Evolutionary conservation across 2,888 invertebrate genomes (phyloP).

Genomic region (Eristalinus aeneus): DNA sequence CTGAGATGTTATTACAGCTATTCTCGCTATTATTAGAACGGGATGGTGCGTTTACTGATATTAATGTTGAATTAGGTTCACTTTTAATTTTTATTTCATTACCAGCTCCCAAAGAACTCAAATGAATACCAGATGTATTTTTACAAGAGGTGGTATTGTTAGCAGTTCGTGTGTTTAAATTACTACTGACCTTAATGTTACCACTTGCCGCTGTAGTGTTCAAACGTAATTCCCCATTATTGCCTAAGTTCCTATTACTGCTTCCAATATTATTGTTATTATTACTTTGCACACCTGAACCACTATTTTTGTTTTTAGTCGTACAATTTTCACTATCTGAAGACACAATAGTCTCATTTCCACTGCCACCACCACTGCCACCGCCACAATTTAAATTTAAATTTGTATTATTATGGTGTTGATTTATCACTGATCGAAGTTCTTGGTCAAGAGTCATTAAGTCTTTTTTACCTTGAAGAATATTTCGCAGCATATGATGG

Average conservation of each 20-base stretch:
- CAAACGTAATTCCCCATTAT: conserved; percentile 69
- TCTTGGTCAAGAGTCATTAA: conserved; percentile 88
- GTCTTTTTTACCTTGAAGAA: conserved; percentile 93
- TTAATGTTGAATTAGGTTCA: conserved; percentile 77
- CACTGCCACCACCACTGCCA: conserved; percentile 2
- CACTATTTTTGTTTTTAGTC: conserved; percentile 77
- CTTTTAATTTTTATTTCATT: conserved; percentile 77
- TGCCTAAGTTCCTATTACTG: conserved; percentile 55
- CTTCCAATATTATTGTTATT: conserved; percentile 80
- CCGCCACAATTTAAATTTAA: conserved; percentile 65
- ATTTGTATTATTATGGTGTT: conserved; percentile 73
- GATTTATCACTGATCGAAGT: conserved; percentile 82
- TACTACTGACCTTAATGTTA: conserved; percentile 76
- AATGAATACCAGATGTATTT: conserved; percentile 12
- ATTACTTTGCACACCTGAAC: conserved; percentile 69
- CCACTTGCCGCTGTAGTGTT: conserved; percentile 10
- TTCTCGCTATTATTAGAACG: conserved; percentile 73
- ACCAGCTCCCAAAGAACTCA: conserved; percentile 74
- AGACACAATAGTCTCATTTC: conserved; percentile 75
- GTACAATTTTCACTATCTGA: conserved; percentile 79
- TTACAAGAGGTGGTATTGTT: conserved; percentile 79
- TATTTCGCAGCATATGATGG: conserved; percentile 94
- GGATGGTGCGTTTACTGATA: conserved; percentile 81
- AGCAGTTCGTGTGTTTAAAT: conserved; percentile 72
- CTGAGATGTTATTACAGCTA: conserved; percentile 74